phyloP scores from a whole-genome alignment of 2,888 invertebrate genomes.

The Lomographa bimaculata region DNA sequence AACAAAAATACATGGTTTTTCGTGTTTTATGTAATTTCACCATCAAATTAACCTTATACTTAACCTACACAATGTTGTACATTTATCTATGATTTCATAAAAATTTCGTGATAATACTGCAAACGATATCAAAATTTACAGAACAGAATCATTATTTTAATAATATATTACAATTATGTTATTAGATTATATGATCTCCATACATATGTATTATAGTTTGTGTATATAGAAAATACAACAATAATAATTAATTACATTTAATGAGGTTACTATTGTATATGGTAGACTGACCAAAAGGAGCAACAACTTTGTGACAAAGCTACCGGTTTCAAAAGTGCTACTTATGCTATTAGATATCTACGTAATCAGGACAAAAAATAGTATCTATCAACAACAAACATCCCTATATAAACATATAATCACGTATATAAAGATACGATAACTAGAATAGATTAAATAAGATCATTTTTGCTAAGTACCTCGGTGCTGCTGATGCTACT shows the following conservation, averaged over 20 bases:
- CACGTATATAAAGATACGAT: constrained; percentile 19
- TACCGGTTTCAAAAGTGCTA: constrained; percentile 14
- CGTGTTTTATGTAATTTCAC: constrained; percentile 44
- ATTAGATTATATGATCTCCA: constrained; percentile 5
- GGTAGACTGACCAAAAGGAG: too few relatives aligned
- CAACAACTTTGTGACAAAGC: constrained; percentile 26
- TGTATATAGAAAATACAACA: constrained; percentile 24
- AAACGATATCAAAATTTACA: constrained; percentile 40
- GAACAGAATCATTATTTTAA: constrained; percentile 22
- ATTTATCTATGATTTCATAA: constrained; percentile 41
- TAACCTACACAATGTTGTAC: constrained; percentile 59
- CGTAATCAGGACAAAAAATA: constrained; percentile 7
- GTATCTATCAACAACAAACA: not conserved
- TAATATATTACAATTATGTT: constrained; percentile 22
- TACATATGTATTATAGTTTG: constrained; percentile 11
- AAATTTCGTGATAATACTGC: constrained; percentile 57
- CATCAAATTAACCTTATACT: constrained; percentile 54
- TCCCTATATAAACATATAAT: constrained; percentile 7
- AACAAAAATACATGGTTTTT: constrained; percentile 14
- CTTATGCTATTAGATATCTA: constrained; percentile 6
- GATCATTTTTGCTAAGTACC: constrained; percentile 62
- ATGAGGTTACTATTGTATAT: constrained; percentile 23
- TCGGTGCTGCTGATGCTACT: constrained; percentile 56
- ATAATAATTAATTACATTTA: constrained; percentile 17
- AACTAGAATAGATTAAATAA: constrained; percentile 5